phyloP scores from a whole-genome alignment of 92 coral and sea anemone genomes.

The Epizoanthus ramosus region DNA sequence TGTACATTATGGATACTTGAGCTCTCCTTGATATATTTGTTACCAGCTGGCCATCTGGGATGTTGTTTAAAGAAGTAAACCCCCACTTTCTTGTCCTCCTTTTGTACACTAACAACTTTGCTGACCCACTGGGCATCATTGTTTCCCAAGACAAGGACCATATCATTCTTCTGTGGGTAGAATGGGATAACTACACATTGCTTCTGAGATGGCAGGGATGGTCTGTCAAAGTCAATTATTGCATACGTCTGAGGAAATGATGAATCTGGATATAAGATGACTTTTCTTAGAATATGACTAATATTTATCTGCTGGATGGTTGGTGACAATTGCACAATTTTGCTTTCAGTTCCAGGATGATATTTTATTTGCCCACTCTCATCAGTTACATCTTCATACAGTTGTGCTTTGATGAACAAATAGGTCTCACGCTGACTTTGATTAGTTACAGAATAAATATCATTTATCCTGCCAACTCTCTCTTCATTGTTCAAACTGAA shows the following conservation, averaged over 20 bases:
- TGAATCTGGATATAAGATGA: constrained; percentile 60
- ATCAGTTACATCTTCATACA: constrained; percentile 32
- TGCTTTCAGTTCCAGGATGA: constrained; percentile 62
- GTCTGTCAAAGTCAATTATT: constrained; percentile 63
- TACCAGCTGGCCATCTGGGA: constrained; percentile 75
- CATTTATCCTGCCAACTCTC: constrained; percentile 25
- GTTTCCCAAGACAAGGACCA: constrained; percentile 63
- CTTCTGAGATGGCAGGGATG: constrained; percentile 64
- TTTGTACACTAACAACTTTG: constrained; percentile 55
- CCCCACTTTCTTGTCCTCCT: constrained; percentile 64
- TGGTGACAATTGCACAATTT: constrained; percentile 53
- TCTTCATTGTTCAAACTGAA: constrained; percentile 10
- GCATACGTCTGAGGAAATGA: constrained; percentile 46
- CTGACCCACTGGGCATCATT: constrained; percentile 63
- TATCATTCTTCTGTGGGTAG: constrained; percentile 65
- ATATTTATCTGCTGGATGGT: constrained; percentile 57
- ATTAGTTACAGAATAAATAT: constrained; percentile 7
- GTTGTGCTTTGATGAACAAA: constrained; percentile 18
- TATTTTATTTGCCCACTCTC: constrained; percentile 53
- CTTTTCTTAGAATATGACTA: constrained; percentile 62
- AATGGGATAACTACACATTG: constrained; percentile 64
- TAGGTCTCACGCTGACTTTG: not conserved
- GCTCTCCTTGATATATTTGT: constrained; percentile 59
- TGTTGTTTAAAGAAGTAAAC: constrained; percentile 68
- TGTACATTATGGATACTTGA: constrained; percentile 59